Evolutionary conservation across 2,797 vertebrate species (phyloP).

Genomic region (Pyrocephalus nanus): DNA sequence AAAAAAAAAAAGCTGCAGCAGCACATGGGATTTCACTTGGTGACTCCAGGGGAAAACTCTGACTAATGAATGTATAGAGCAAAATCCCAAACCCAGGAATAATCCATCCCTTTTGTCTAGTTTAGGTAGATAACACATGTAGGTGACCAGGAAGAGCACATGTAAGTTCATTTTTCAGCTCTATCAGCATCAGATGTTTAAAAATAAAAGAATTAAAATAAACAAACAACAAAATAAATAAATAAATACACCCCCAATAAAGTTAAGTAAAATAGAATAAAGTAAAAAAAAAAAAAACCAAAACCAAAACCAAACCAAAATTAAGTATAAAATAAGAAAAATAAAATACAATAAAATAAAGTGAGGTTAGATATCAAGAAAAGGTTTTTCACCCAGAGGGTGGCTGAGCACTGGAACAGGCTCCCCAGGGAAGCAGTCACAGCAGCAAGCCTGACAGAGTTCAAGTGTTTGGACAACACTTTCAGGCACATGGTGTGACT

Average conservation of each 20-base stretch:
- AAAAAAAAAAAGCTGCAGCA: neutral
- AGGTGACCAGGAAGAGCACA: fast-evolving
- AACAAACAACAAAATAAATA: neutral
- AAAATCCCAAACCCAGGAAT: neutral
- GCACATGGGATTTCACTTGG: neutral
- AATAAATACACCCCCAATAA: neutral
- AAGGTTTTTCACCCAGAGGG: neutral
- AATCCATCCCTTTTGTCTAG: neutral
- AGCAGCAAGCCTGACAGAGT: neutral
- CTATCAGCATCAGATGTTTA: neutral
- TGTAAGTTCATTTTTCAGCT: neutral
- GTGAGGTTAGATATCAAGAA: neutral
- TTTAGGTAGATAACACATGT: neutral
- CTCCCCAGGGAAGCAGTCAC: neutral
- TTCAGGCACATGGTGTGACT: neutral
- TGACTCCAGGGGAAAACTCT: neutral
- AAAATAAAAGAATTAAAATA: neutral
- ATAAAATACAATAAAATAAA: neutral
- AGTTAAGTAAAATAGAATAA: neutral
- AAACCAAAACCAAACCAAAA: neutral
- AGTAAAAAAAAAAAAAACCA: neutral
- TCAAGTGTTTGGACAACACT: neutral
- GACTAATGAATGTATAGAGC: fast-evolving
- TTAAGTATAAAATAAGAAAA: neutral
- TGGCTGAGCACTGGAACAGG: neutral